These are phyloP conservation scores for Montipora cactus DNA, from an alignment of 64 coral and sea anemone species.

Conservation along the genomic window DNA sequence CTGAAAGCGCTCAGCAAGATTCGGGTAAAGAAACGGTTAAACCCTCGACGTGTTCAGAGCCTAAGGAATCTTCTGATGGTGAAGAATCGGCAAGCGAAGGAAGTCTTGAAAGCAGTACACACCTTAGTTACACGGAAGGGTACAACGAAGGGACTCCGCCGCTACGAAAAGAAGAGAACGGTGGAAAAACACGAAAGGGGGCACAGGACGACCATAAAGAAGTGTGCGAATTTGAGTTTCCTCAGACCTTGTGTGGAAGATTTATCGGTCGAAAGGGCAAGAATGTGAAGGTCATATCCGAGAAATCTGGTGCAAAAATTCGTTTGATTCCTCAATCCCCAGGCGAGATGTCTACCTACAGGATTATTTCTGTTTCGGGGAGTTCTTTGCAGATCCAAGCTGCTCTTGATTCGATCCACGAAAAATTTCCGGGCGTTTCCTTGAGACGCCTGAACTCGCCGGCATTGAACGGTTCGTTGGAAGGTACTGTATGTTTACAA, in stretches of 20 bases:
- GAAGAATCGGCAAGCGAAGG: slow-evolving; percentile 87
- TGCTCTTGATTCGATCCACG: slow-evolving; percentile 87
- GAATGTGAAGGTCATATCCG: slow-evolving; percentile 91
- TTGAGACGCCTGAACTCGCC: slow-evolving; percentile 77
- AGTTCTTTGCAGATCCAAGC: slow-evolving; percentile 69
- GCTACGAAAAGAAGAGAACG: slow-evolving; percentile 16
- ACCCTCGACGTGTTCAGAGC: slow-evolving; percentile 59
- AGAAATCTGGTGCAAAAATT: slow-evolving; percentile 95
- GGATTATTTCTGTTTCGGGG: slow-evolving; percentile 92
- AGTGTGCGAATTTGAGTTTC: slow-evolving; percentile 97
- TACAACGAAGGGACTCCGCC: slow-evolving; percentile 56
- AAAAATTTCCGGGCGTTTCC: slow-evolving; percentile 91
- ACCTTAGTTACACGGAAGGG: slow-evolving; percentile 75
- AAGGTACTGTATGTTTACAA: background rate
- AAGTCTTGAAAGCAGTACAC: slow-evolving; percentile 74
- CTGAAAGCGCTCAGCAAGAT: slow-evolving; percentile 58
- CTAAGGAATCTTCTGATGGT: slow-evolving; percentile 55
- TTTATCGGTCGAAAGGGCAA: slow-evolving; percentile 97
- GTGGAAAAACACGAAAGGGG: slow-evolving; percentile 22
- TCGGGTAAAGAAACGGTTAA: slow-evolving; percentile 75
- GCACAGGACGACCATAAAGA: slow-evolving; percentile 59
- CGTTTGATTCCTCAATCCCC: slow-evolving; percentile 94
- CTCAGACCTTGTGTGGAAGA: slow-evolving; percentile 93
- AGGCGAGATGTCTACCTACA: slow-evolving; percentile 86
- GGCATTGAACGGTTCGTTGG: background rate